Evolutionary conservation across 2,113 vertebrate genomes (phyloP).

Genomic region (Laticauda colubrina): DNA sequence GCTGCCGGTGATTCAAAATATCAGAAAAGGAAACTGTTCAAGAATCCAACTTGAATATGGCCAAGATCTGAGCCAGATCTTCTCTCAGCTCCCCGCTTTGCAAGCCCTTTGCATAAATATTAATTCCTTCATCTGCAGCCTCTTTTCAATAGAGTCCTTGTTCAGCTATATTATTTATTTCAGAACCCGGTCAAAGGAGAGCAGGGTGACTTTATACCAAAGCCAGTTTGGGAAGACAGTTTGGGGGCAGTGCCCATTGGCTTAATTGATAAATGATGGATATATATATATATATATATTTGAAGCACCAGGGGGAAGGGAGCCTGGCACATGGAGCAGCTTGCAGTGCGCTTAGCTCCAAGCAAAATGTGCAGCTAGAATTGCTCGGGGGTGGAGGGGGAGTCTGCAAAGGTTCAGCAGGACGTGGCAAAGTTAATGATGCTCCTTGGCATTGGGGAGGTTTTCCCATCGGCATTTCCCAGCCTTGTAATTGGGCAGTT

Average conservation of each 20-base stretch:
- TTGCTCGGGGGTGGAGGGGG: neutral
- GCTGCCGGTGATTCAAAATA: neutral
- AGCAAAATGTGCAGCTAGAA: neutral
- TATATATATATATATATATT: no score
- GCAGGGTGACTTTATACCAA: slow-evolving; percentile 4
- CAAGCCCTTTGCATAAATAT: neutral
- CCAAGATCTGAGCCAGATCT: neutral
- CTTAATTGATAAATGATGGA: slow-evolving; percentile 15
- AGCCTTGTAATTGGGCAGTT: neutral
- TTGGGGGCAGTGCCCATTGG: neutral
- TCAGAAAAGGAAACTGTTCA: slow-evolving; percentile 12
- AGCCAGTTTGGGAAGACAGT: slow-evolving; percentile 5
- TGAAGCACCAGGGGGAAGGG: neutral
- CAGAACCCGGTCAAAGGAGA: neutral
- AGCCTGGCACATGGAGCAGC: neutral
- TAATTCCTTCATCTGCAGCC: slow-evolving; percentile 30
- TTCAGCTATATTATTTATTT: slow-evolving; percentile 36
- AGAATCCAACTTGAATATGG: neutral
- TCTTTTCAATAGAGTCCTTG: neutral
- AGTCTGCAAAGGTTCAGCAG: neutral
- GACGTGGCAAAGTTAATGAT: neutral
- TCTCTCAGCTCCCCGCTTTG: neutral
- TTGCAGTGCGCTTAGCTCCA: neutral
- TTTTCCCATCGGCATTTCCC: neutral
- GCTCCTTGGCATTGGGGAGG: neutral